A percentile compares a stretch with the other conserved stretches of the same genome.
phyloP scores from a whole-genome alignment of 2,113 vertebrate genomes.

The Petaurus breviceps region DNA sequence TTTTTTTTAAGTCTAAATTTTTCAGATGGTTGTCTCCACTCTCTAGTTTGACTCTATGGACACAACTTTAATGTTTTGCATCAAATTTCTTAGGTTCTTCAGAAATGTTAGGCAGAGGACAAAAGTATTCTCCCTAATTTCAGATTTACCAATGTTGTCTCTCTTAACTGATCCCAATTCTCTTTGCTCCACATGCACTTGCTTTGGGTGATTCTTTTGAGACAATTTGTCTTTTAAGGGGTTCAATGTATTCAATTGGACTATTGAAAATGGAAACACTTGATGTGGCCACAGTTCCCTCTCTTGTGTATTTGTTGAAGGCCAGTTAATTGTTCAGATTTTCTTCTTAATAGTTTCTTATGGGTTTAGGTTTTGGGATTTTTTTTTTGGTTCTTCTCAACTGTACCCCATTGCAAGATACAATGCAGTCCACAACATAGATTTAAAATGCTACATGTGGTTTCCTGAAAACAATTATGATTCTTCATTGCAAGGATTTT shows the following conservation, averaged over 20 bases:
- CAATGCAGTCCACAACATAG: conserved; percentile 52
- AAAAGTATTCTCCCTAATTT: conserved; percentile 21
- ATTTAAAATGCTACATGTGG: conserved; percentile 68
- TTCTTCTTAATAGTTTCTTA: conserved; percentile 68
- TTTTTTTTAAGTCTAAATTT: conserved; percentile 6
- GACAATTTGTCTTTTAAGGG: conserved; percentile 27
- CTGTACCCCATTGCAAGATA: conserved; percentile 54
- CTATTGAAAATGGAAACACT: conserved; percentile 33
- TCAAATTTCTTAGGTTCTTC: conserved; percentile 31
- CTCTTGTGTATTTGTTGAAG: conserved; percentile 56
- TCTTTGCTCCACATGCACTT: conserved; percentile 3
- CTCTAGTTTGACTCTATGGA: neutral
- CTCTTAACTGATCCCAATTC: neutral
- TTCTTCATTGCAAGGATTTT: conserved; percentile 53
- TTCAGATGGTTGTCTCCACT: neutral
- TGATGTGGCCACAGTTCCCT: conserved; percentile 58
- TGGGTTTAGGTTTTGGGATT: neutral
- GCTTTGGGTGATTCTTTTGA: conserved; percentile 25
- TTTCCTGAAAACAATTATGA: conserved; percentile 74
- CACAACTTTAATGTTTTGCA: neutral
- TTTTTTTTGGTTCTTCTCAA: conserved; percentile 9
- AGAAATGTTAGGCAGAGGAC: conserved; percentile 23
- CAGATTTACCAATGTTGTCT: conserved; percentile 56
- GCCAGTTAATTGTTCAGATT: conserved; percentile 48
- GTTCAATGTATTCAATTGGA: neutral